These are phyloP conservation scores for Drosophila borealis DNA, from an alignment of 2,888 invertebrate genomes.

Conservation along the genomic window DNA sequence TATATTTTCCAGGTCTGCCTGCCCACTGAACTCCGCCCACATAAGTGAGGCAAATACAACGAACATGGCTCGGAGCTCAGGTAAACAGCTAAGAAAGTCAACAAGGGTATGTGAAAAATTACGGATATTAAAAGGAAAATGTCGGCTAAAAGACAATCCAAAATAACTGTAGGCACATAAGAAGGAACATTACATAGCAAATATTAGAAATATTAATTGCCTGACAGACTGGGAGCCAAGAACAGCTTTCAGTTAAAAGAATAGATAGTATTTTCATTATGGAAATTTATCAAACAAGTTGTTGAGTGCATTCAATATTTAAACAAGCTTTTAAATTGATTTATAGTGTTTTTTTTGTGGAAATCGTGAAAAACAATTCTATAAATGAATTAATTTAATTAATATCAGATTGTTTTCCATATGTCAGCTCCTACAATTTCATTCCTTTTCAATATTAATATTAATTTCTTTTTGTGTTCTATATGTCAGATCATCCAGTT, in stretches of 20 bases:
- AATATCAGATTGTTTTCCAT: no score
- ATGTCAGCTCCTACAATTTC: no score
- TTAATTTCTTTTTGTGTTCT: no score
- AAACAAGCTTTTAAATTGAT: no score
- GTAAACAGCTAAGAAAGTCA: slow-evolving; percentile 3
- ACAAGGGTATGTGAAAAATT: neutral
- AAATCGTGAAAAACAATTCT: no score
- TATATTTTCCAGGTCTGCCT: neutral
- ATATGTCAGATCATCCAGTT: neutral
- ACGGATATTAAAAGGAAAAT: neutral
- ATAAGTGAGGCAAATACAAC: neutral
- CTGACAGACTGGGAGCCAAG: no score
- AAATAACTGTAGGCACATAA: neutral
- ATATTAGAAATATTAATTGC: no score
- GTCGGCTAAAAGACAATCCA: neutral
- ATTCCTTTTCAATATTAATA: neutral
- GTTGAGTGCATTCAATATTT: no score
- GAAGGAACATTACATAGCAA: neutral
- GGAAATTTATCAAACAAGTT: neutral
- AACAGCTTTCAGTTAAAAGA: no score
- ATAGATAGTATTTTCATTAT: no score
- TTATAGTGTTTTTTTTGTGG: no score
- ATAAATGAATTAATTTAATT: no score
- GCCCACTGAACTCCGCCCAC: slow-evolving; percentile 25
- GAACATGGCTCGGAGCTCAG: slow-evolving; percentile 1